A percentile compares a stretch with the other conserved stretches of the same genome.
phyloP scores from a whole-genome alignment of 92 coral and sea anemone species.

The Siderastrea siderea region DNA sequence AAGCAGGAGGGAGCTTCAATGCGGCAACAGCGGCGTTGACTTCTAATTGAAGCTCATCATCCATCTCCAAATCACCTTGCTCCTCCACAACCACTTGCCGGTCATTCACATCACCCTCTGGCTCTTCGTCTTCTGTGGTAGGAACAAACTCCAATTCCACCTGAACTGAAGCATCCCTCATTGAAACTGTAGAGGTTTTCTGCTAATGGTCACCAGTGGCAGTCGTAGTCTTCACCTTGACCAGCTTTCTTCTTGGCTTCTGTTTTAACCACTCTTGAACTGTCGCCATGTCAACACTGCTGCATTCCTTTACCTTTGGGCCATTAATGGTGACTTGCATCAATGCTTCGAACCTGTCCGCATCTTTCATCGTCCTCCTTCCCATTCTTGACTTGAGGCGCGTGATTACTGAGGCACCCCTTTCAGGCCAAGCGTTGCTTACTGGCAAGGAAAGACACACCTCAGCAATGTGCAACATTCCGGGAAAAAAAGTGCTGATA shows the following conservation, averaged over 20 bases:
- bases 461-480: slow-evolving; percentile 53
- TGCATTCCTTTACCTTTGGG: slow-evolving; percentile 24
- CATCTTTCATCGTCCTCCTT: slow-evolving; percentile 37
- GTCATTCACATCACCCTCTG: slow-evolving; percentile 19
- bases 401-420: slow-evolving; percentile 65
- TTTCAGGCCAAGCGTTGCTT: slow-evolving; percentile 54
- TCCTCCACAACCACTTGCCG: slow-evolving; percentile 31
- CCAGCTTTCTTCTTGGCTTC: slow-evolving; percentile 46
- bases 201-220: slow-evolving; percentile 14
- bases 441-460: slow-evolving; percentile 61
- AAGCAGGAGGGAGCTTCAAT: slow-evolving; percentile 42
- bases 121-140: slow-evolving; percentile 31
- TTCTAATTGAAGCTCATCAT: slow-evolving; percentile 54
- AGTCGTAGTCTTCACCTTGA: slow-evolving; percentile 5
- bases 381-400: slow-evolving; percentile 31
- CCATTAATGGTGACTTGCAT: slow-evolving; percentile 33
- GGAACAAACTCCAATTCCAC: slow-evolving; percentile 6
- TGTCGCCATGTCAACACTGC: slow-evolving; percentile 12
- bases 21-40: slow-evolving; percentile 47
- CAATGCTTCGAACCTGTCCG: slow-evolving; percentile 52
- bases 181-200: slow-evolving; percentile 29
- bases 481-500: slow-evolving; percentile 53
- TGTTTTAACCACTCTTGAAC: slow-evolving; percentile 46
- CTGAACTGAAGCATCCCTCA: slow-evolving; percentile 41
- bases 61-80: slow-evolving; percentile 5